phyloP scores from a whole-genome alignment of 1,140 invertebrate genomes.

The Chlorops oryzae region DNA sequence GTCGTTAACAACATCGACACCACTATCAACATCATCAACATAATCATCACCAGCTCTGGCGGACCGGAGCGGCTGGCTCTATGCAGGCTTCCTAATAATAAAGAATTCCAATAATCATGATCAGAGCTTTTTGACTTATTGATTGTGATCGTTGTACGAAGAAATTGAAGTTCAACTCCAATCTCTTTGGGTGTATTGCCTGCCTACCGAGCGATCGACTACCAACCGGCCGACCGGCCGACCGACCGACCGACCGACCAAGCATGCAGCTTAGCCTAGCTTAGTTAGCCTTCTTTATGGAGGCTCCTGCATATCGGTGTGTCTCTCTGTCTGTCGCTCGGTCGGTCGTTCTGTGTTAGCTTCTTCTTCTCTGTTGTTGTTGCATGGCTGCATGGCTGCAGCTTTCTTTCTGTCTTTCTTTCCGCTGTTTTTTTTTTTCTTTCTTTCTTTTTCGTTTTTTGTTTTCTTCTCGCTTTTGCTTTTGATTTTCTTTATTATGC shows the following conservation, averaged over 20 bases:
- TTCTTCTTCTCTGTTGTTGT: slow-evolving; percentile 1
- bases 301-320: neutral
- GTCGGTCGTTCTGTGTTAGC: no score
- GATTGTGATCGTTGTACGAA: slow-evolving; percentile 33
- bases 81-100: neutral
- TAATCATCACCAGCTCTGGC: slow-evolving; percentile 35
- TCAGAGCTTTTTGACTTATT: slow-evolving; percentile 46
- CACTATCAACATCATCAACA: slow-evolving; percentile 27
- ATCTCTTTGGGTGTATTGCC: no score
- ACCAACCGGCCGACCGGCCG: no score
- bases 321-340: neutral
- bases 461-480: no score
- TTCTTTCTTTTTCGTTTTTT: slow-evolving; percentile 29
- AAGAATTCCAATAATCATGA: slow-evolving; percentile 32
- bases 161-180: neutral
- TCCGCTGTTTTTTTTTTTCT: slow-evolving; percentile 28
- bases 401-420: neutral
- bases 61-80: neutral
- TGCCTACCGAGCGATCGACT: neutral
- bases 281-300: neutral
- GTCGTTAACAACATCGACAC: slow-evolving; percentile 19
- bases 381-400: neutral
- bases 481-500: no score
- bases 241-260: no score
- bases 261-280: slow-evolving; percentile 14